phyloP scores from a whole-genome alignment of 1,140 invertebrate genomes.

The Tetranychus urticae region DNA sequence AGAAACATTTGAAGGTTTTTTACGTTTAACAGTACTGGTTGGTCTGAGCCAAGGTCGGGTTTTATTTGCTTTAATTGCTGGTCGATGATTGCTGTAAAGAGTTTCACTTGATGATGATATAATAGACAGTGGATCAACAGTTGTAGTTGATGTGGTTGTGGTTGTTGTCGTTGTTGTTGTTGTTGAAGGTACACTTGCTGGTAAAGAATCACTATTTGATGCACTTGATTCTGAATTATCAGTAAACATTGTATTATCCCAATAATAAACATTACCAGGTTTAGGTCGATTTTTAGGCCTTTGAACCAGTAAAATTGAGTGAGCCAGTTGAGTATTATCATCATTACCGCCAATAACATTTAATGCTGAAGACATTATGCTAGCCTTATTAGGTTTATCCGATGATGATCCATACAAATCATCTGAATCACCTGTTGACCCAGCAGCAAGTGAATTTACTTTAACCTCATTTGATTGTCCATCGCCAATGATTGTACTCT shows the following conservation, averaged over 20 bases:
- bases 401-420: neutral
- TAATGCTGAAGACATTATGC: constrained; percentile 1
- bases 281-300: neutral
- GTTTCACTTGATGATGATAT: neutral
- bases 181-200: neutral
- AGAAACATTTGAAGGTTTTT: neutral
- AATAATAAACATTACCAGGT: too few species aligned
- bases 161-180: neutral
- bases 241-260: too few species aligned
- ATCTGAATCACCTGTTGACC: too few species aligned
- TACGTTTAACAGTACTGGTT: neutral
- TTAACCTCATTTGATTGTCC: too few species aligned
- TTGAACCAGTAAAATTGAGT: constrained; percentile 4
- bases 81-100: neutral
- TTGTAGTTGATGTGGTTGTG: neutral
- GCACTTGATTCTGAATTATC: too few species aligned
- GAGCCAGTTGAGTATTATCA: constrained; percentile 4
- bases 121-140: neutral
- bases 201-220: too few species aligned
- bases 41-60: neutral
- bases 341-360: constrained; percentile 3
- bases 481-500: too few species aligned
- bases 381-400: neutral
- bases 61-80: neutral
- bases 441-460: too few species aligned